phyloP scores from a whole-genome alignment of 2,888 invertebrate species.

The Andricus quercusramuli region DNA sequence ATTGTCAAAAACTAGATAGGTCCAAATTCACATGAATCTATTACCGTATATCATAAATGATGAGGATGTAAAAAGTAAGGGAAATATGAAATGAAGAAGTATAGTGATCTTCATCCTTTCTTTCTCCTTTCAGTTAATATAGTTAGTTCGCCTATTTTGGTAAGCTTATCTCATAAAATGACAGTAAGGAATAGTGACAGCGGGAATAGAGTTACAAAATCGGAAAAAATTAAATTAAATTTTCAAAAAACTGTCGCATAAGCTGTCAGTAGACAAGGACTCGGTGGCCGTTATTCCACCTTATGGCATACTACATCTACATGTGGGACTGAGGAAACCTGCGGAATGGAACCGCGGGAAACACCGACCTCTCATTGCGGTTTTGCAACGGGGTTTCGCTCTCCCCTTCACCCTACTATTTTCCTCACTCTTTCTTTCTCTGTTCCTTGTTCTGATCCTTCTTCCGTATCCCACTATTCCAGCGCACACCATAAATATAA shows the following conservation, averaged over 20 bases:
- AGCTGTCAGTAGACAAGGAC: conserved; percentile 52
- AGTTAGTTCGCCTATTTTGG: too few relatives aligned
- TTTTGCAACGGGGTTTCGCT: conserved; percentile 48
- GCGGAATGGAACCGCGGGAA: conserved; percentile 43
- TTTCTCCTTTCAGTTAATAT: too few relatives aligned
- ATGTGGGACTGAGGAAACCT: conserved; percentile 22
- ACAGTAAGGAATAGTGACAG: too few relatives aligned
- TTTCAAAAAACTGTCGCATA: conserved; percentile 24
- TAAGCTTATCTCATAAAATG: too few relatives aligned
- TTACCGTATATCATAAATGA: too few relatives aligned
- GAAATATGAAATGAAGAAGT: too few relatives aligned
- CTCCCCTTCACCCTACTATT: conserved; percentile 46
- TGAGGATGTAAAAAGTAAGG: too few relatives aligned
- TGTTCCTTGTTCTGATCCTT: conserved; percentile 36
- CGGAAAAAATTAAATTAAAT: neutral
- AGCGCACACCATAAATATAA: conserved; percentile 2
- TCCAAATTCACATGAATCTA: too few relatives aligned
- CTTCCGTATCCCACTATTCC: conserved; percentile 7
- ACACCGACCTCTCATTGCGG: conserved; percentile 48
- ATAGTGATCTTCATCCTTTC: too few relatives aligned
- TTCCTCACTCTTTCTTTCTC: conserved; percentile 43
- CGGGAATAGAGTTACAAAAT: neutral
- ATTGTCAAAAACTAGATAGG: too few relatives aligned
- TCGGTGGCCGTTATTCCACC: conserved; percentile 40
- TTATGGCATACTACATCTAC: conserved; percentile 45